Conservation (phyloP, 2,113 vertebrate genomes). For the Aleadryas rufinucha region DNA sequence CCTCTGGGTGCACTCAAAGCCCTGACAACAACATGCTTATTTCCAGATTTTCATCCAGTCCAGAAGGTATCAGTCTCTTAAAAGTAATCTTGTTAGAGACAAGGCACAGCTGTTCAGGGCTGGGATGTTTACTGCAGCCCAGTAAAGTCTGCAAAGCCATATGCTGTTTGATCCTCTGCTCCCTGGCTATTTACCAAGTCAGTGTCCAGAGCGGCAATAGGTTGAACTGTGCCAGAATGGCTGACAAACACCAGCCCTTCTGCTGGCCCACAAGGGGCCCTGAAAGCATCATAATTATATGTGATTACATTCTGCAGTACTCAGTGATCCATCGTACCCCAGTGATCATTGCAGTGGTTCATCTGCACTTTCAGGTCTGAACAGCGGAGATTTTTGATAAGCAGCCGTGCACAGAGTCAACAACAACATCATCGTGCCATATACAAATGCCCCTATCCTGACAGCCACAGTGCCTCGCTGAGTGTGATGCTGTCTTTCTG, state of each 20-base stretch:
- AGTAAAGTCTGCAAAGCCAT: conserved; percentile 43
- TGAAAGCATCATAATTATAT: background rate
- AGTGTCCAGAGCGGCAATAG: conserved; percentile 12
- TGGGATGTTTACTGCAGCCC: conserved; percentile 35
- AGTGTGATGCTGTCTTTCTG: background rate
- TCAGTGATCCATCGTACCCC: background rate
- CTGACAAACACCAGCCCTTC: conserved; percentile 21
- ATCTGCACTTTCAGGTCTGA: background rate
- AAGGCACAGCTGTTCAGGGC: conserved; percentile 41
- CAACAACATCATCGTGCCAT: background rate
- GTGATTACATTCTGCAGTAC: background rate
- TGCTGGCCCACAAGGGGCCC: background rate
- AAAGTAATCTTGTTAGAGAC: conserved; percentile 49
- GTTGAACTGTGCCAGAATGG: conserved; percentile 26
- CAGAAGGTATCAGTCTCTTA: conserved; percentile 48
- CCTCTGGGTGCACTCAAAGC: background rate
- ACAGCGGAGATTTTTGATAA: background rate
- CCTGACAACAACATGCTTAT: background rate
- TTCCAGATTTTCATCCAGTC: conserved; percentile 35
- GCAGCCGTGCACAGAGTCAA: background rate
- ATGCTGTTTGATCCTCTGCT: conserved; percentile 50
- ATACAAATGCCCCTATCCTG: background rate
- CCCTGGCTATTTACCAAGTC: conserved; percentile 42
- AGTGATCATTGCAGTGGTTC: background rate
- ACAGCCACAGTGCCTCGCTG: background rate